Conservation (phyloP, 2,888 invertebrate species). For the Baronia brevicornis region DNA sequence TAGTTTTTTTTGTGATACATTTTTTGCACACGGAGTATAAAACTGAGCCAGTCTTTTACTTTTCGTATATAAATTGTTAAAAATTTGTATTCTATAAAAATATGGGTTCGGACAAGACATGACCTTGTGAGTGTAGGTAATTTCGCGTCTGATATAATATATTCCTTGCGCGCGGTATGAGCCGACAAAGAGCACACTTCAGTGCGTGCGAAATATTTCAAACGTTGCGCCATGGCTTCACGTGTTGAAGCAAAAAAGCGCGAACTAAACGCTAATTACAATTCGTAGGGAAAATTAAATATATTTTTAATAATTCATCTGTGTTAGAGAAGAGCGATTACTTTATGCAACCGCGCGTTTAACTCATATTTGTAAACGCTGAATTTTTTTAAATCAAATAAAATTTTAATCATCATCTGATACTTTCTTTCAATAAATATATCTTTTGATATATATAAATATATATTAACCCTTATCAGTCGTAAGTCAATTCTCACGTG, state of each 20-base stretch:
- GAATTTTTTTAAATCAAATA: no score
- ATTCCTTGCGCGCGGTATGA: slow-evolving; percentile 21
- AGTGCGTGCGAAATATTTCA: slow-evolving; percentile 53
- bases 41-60: no score
- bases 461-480: no score
- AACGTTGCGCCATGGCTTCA: slow-evolving; percentile 41
- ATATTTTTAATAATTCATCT: background rate
- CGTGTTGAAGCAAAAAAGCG: slow-evolving; percentile 31
- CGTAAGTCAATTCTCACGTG: no score
- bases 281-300: background rate
- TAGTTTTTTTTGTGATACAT: no score
- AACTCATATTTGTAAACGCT: no score
- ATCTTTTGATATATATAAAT: no score
- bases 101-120: background rate
- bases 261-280: slow-evolving; percentile 22
- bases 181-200: slow-evolving; percentile 40
- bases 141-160: slow-evolving; percentile 6
- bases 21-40: no score
- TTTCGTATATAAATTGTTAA: background rate
- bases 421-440: no score
- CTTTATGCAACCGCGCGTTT: no score
- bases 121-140: background rate
- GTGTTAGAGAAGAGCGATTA: slow-evolving; percentile 5
- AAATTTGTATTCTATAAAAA: background rate
- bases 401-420: no score